Evolutionary conservation across 1,140 invertebrate genomes (phyloP), one percentile per base, ranked within the genome.

Genomic region (Drosophila repletoides): DNA sequence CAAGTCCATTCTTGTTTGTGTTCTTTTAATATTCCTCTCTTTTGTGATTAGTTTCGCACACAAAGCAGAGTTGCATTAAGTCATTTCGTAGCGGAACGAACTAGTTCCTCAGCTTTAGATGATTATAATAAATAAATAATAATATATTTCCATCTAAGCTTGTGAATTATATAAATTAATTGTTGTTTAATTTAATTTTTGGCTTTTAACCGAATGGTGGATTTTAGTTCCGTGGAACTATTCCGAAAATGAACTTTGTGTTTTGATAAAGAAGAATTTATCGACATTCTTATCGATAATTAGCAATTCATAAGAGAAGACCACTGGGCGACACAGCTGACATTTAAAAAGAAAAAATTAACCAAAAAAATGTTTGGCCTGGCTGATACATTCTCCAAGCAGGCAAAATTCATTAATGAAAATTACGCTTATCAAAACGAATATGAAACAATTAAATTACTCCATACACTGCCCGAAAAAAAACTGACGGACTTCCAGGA

Each of bases 1-100:
- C 93, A 96, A 94, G 75, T 95, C 93, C 94, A 96, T 95, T n/a
- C 1, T 43, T 12, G 1, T 24, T 24, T 12, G 7, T 6, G 21
- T 17, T 4, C 10, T 3, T 48, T 2, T 5, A 21, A 10, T 7
- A 15, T 48, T 21, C 1, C n/a, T 46, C 21, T 24, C n/a, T 34
- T 45, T 34, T 55, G 24, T 56, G 55, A 49, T 34, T 29, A 56
- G 66, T 67, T 67, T 56, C 14, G 43, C n/a, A 19, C n/a, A n/a
- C 10, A 1, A 10, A n/a, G n/a, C 19, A 4, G 12, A 12, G 9
- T 22, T 7, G 19, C 17, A 41, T n/a, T 41, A n/a, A 10, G 10
- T 12, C 2, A n/a, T n/a, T 31, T n/a, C 15, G 14, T 49, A 22
- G 12, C 14, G 22, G 10, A 15, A 6, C 15, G 17, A 34, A 2